A percentile compares a stretch with the other conserved stretches of the same genome.
phyloP scores from a whole-genome alignment of 2,113 vertebrate genomes.

The Pachyramphus minor region DNA sequence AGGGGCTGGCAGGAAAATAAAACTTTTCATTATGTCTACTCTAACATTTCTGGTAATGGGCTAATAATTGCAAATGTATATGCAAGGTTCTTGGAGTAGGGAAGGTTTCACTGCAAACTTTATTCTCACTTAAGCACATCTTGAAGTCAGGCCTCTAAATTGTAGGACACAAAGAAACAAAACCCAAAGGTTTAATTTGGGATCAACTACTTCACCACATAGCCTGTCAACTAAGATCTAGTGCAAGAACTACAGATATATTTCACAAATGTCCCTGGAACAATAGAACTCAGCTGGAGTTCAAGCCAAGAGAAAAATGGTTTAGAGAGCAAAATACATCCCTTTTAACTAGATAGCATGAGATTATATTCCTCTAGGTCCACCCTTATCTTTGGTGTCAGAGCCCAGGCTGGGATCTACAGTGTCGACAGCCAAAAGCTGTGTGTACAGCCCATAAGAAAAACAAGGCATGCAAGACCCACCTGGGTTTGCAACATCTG shows the following conservation, averaged over 20 bases:
- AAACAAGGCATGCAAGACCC: neutral
- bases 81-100: slow-evolving; percentile 32
- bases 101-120: slow-evolving; percentile 17
- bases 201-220: neutral
- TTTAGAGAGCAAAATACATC: neutral
- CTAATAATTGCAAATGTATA: slow-evolving; percentile 26
- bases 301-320: neutral
- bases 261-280: neutral
- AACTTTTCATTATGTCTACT: slow-evolving; percentile 31
- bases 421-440: neutral
- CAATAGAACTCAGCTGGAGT: neutral
- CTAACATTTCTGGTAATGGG: slow-evolving; percentile 46
- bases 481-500: neutral
- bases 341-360: neutral
- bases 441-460: neutral
- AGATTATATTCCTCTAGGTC: neutral
- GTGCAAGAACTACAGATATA: neutral
- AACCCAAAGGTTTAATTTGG: neutral
- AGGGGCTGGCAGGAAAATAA: slow-evolving; percentile 32
- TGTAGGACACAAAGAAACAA: neutral
- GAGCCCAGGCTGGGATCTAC: neutral
- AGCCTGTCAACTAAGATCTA: neutral
- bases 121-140: neutral
- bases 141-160: neutral
- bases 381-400: neutral